phyloP scores from a whole-genome alignment of 1,140 invertebrate species.

The Watersipora subatra region DNA sequence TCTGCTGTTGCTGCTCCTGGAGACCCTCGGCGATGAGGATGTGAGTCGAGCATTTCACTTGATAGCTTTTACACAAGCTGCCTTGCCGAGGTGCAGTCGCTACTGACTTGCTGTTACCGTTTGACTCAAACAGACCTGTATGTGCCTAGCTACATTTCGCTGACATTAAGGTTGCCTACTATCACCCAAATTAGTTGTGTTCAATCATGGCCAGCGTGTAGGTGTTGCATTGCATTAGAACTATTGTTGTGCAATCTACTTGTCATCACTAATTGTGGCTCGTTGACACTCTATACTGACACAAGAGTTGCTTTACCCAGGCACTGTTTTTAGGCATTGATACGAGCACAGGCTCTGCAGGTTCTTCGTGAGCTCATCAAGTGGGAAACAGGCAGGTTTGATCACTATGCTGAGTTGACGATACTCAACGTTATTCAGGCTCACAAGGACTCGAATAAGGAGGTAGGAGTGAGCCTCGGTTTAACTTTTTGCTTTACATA shows the following conservation, averaged over 20 bases:
- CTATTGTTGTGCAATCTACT: too few relatives aligned
- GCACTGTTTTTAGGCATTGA: slow-evolving; percentile 33
- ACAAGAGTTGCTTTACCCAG: too few relatives aligned
- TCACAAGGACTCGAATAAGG: slow-evolving; percentile 60
- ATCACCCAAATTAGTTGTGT: too few relatives aligned
- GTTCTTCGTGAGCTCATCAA: slow-evolving; percentile 67
- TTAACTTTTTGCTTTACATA: too few relatives aligned
- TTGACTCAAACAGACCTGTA: neutral
- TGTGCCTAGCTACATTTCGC: too few relatives aligned
- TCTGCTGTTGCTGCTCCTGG: slow-evolving; percentile 57
- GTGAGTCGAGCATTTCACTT: slow-evolving; percentile 34
- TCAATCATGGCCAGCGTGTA: too few relatives aligned
- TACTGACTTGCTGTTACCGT: neutral
- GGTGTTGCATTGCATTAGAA: too few relatives aligned
- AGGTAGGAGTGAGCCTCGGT: slow-evolving; percentile 50
- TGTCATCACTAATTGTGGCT: too few relatives aligned
- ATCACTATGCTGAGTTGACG: slow-evolving; percentile 72
- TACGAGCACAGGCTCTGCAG: slow-evolving; percentile 53
- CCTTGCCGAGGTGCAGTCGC: neutral
- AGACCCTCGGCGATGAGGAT: slow-evolving; percentile 54
- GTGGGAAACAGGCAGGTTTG: slow-evolving; percentile 60
- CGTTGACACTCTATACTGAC: too few relatives aligned
- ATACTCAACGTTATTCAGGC: slow-evolving; percentile 71
- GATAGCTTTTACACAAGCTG: neutral
- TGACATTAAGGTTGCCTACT: too few relatives aligned